A percentile compares a stretch with the other conserved stretches of the same genome.
Conservation (phyloP, 2,888 invertebrate species). For the Phania funesta region DNA sequence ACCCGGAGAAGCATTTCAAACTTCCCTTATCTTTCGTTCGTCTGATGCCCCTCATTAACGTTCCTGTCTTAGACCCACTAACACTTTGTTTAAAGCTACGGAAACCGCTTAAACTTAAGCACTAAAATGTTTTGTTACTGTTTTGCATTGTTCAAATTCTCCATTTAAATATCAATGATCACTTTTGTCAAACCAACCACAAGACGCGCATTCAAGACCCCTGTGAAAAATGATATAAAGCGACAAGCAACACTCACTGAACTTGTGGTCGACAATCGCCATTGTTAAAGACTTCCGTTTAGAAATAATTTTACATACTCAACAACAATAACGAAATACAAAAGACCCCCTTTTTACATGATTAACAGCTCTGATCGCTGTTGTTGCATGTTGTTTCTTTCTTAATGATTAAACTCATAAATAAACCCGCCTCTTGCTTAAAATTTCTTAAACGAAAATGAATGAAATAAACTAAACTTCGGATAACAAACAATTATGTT, state of each 20-base stretch:
- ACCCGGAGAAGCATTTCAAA: too few relatives aligned
- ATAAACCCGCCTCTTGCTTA: slow-evolving; percentile 55
- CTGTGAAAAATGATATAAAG: not conserved
- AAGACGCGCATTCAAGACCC: not conserved
- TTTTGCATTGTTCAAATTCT: not conserved
- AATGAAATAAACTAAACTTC: slow-evolving; percentile 28
- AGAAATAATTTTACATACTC: slow-evolving; percentile 9
- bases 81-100: too few relatives aligned
- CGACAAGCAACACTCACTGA: slow-evolving; percentile 23
- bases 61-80: not conserved
- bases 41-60: not conserved
- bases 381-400: slow-evolving; percentile 19
- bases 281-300: slow-evolving; percentile 65
- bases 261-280: slow-evolving; percentile 41
- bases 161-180: not conserved
- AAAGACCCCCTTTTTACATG: slow-evolving; percentile 50
- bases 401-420: slow-evolving; percentile 48
- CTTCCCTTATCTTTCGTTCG: too few relatives aligned
- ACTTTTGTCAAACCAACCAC: slow-evolving; percentile 23
- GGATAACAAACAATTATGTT: not conserved
- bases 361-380: slow-evolving; percentile 35
- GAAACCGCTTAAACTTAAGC: slow-evolving; percentile 28
- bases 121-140: not conserved
- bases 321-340: not conserved
- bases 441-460: slow-evolving; percentile 33